A percentile compares a stretch with the other conserved stretches of the same genome.
Conservation (phyloP, 37 sponge, comb jelly and placozoan species). For the Diacarnus erythraeanus region DNA sequence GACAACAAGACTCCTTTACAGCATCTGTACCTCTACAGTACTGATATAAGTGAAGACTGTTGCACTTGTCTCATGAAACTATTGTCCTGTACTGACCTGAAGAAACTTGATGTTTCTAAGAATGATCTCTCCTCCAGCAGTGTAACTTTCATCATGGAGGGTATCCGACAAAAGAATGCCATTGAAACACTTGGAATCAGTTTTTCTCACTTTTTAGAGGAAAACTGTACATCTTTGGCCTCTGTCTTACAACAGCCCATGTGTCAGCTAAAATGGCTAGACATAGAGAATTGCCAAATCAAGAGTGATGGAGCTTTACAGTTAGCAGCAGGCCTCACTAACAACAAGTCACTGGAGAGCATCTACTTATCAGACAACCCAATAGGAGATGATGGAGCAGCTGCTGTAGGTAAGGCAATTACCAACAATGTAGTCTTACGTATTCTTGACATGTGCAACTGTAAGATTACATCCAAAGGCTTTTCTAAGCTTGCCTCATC, state of each 20-base stretch:
- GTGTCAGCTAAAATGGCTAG: neutral
- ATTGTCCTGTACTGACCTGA: neutral
- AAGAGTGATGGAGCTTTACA: neutral
- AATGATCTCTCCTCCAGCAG: neutral
- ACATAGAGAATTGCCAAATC: neutral
- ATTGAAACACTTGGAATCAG: neutral
- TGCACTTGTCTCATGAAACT: neutral
- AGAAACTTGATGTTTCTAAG: neutral
- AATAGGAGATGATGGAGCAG: neutral
- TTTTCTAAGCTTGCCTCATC: neutral
- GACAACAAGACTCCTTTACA: neutral
- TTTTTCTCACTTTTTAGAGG: neutral
- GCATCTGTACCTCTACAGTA: neutral
- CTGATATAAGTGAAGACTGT: neutral
- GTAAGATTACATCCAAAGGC: neutral
- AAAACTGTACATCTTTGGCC: neutral
- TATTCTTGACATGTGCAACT: neutral
- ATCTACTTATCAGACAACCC: neutral
- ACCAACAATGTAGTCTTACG: neutral
- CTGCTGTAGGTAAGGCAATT: neutral
- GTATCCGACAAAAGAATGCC: neutral
- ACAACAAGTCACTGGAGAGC: neutral
- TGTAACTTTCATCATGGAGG: neutral
- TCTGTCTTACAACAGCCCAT: neutral
- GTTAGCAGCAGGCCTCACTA: neutral